Base-by-base conservation (phyloP, 2,113 vertebrate genomes). In the Labrus mixtus region DNA sequence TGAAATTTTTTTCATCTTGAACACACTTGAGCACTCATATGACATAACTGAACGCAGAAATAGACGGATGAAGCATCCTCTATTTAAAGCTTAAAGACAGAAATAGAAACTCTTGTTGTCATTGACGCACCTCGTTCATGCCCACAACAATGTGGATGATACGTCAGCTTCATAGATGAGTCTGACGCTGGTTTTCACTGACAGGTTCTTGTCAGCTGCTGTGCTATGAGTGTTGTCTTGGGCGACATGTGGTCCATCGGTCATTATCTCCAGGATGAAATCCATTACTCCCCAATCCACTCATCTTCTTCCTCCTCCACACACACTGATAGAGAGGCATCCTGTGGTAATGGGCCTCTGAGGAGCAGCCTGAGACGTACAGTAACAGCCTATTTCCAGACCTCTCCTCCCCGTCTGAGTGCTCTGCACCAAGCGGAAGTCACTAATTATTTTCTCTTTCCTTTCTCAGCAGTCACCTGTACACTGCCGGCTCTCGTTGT, bases 251-350 rank as follows among this genome's bases (percentile, higher is more conserved):
- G 15, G 41, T 62, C 48, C n/a, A 9, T 46, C 5, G 0, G 43
- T 79, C 75, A 64, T 82, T 76, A 74, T 57, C 72, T 81, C 58
- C 10, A 46, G 56, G 45, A 36, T 73, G 46, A 69, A 74, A 85
- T 36, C 63, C 37, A 88, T 85, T 81, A 84, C 60, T 67, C 45
- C 10, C n/a, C 11, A 19, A 2, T 19, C 17, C 13, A 9, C 22
- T 54, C 68, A 22, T 45, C 33, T 25, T 57, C 57, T 50, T 41
- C 23, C 71, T 68, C 23, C 71, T 68, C 58, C 76, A 57, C 67
- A 39, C 70, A 60, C 70, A 68, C 73, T 92, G 75, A 92, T 84
- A 84, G 87, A 73, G 89, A 90, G 54, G 73, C 79, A 71, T 82
- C 50, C 36, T 56, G 19, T 75, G 43, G 53, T 82, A 88, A 91